phyloP scores from a whole-genome alignment of 1,140 invertebrate species.

The Sitobion miscanthi region DNA sequence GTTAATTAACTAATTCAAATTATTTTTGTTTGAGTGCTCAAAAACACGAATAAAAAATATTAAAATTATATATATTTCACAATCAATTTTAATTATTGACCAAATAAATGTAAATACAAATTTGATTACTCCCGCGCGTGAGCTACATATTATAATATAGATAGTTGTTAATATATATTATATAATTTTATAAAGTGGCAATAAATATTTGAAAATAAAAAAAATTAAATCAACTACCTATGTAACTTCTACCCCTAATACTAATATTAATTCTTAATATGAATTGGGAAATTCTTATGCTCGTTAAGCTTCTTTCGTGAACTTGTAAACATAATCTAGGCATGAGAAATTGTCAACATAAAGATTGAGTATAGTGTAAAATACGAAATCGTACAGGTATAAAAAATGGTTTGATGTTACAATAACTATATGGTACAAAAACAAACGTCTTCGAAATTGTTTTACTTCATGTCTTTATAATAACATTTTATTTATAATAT shows the following conservation, averaged over 20 bases:
- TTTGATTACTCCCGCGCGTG: too few relatives aligned
- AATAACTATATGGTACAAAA: not conserved
- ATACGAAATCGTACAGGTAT: not conserved
- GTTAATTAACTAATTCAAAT: not conserved
- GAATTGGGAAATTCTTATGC: not conserved
- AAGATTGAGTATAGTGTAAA: not conserved
- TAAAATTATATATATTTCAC: not conserved
- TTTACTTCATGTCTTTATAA: not conserved
- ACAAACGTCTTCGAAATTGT: not conserved
- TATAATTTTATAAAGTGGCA: too few relatives aligned
- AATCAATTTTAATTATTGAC: not conserved
- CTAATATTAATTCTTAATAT: too few relatives aligned
- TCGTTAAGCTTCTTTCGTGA: not conserved
- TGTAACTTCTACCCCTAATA: too few relatives aligned
- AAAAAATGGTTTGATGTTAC: constrained; percentile 23
- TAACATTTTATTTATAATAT: not conserved
- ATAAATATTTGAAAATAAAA: not conserved
- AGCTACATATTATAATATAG: too few relatives aligned
- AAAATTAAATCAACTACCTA: not conserved
- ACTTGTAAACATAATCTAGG: not conserved
- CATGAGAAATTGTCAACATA: not conserved
- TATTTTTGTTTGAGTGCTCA: not conserved
- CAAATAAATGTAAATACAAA: too few relatives aligned
- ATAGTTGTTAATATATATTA: too few relatives aligned
- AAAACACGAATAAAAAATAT: not conserved